Base-by-base conservation (phyloP, 2,888 invertebrate genomes). In the Chrysodeixis includens region DNA sequence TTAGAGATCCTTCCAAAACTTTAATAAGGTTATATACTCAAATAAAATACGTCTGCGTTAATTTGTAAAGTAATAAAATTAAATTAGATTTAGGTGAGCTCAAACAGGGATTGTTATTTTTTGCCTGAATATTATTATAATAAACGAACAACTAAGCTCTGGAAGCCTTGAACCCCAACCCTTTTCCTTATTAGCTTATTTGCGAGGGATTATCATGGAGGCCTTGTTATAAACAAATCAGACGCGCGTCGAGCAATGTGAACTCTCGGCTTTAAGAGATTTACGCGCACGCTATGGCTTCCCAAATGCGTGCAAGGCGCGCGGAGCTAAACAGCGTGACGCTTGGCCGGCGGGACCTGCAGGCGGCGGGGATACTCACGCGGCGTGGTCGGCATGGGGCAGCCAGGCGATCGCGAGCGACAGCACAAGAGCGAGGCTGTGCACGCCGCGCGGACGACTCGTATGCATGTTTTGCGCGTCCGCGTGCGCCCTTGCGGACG, bases 371-470 rank as follows among this genome's bases (percentile, higher is more conserved):
- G 57, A 81, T 93, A 94, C 94, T 94, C 77, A 94, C 94, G 93
- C 90, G 66, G 93, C 92, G 72, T 90, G 88, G 79, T 92, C 91
- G 44, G 90, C 88, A 75, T 90, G 90, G 62, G 92, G 92, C 77
- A 93, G 81, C 83, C 88, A 91, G 79, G 91, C 88, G 66, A 93
- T 85, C 74, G 92, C 92, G 82, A 93, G 90, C 74, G 90, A 87
- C 70, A 94, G 73, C 76, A 91, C 90, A 64, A 93, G 86, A 78
- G 91, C 91, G 86, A 93, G 86, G 88, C 90, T 92, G 86, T 88
- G 86, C 85, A 91, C 89, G 86, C 88, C 89, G 86, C 89, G 93
- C 82, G 87, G 88, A 88, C 94, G 92, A 86, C 84, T 83, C 90
- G 90, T 85, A 83, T 87, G 86, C 91, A 92, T 92, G 88, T 85